Conservation (phyloP, 1,140 invertebrate genomes). For the Capitella teleta region DNA sequence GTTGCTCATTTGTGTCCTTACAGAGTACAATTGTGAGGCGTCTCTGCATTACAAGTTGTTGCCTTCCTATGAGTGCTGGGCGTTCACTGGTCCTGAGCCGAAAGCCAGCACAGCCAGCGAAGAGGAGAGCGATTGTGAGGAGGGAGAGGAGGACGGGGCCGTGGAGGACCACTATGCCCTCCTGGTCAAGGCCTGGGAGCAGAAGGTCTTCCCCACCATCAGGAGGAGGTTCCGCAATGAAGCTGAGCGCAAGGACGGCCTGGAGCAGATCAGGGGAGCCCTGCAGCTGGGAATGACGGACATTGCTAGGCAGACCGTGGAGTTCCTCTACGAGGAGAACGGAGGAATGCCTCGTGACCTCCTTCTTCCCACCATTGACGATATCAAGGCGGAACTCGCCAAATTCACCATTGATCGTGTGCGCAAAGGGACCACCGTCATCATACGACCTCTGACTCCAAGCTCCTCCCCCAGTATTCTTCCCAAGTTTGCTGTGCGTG, state of each 20-base stretch:
- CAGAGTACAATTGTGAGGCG: conserved; percentile 33
- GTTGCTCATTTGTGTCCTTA: conserved; percentile 6
- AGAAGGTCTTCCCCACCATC: conserved; percentile 43
- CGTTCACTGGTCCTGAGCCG: conserved; percentile 25
- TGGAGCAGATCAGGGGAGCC: conserved; percentile 43
- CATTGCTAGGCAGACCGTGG: conserved; percentile 43
- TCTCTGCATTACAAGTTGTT: conserved; percentile 31
- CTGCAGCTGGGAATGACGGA: conserved; percentile 42
- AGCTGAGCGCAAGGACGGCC: conserved; percentile 41
- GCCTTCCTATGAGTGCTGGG: conserved; percentile 29
- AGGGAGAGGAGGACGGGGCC: conserved; percentile 22
- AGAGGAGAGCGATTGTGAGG: conserved; percentile 34
- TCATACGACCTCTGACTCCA: conserved; percentile 24
- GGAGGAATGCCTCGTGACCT: conserved; percentile 42
- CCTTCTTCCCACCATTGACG: conserved; percentile 42
- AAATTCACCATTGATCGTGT: conserved; percentile 41
- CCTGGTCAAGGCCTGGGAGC: conserved; percentile 42
- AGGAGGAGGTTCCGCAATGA: conserved; percentile 42
- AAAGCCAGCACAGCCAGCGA: conserved; percentile 18
- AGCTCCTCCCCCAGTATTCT: conserved; percentile 20
- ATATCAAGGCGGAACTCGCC: conserved; percentile 40
- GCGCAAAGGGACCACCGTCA: conserved; percentile 36
- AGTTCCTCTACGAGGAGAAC: conserved; percentile 44
- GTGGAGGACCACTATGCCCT: conserved; percentile 39
- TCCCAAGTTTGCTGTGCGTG: conserved; percentile 37